Evolutionary conservation across 2,113 vertebrate genomes (phyloP).

Genomic region (Centropus unirufus): DNA sequence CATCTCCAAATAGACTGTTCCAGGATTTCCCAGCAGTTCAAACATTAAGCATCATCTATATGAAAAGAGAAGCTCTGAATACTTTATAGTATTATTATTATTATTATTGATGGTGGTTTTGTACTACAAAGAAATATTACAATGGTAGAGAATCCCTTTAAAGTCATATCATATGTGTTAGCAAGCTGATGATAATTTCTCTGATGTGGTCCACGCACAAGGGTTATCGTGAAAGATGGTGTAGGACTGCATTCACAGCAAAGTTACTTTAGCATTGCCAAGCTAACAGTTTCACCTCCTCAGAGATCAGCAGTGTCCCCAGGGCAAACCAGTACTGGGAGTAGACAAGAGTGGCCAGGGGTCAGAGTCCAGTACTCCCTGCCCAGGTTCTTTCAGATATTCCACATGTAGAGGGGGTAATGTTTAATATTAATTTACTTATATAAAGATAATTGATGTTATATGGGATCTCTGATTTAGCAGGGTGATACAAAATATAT

Average conservation of each 20-base stretch:
- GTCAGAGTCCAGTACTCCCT: neutral
- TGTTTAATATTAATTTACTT: neutral
- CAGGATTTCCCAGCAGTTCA: neutral
- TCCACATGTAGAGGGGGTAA: neutral
- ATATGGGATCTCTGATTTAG: neutral
- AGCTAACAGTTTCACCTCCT: neutral
- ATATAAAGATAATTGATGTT: neutral
- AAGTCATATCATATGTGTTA: neutral
- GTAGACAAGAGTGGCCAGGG: neutral
- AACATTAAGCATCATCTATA: neutral
- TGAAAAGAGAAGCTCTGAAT: neutral
- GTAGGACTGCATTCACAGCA: neutral
- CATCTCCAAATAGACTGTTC: neutral
- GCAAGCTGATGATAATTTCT: neutral
- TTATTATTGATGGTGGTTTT: neutral
- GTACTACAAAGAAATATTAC: neutral
- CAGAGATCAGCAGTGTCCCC: neutral
- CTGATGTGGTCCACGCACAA: neutral
- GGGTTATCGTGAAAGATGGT: neutral
- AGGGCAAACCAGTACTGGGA: neutral
- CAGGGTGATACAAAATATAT: neutral
- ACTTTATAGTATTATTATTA: neutral
- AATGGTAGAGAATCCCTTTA: neutral
- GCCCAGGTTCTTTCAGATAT: neutral
- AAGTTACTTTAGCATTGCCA: neutral